Evolutionary conservation across 2,797 vertebrate genomes (phyloP), one percentile per base, ranked within the genome.

Genomic region (Siniperca obscura): DNA sequence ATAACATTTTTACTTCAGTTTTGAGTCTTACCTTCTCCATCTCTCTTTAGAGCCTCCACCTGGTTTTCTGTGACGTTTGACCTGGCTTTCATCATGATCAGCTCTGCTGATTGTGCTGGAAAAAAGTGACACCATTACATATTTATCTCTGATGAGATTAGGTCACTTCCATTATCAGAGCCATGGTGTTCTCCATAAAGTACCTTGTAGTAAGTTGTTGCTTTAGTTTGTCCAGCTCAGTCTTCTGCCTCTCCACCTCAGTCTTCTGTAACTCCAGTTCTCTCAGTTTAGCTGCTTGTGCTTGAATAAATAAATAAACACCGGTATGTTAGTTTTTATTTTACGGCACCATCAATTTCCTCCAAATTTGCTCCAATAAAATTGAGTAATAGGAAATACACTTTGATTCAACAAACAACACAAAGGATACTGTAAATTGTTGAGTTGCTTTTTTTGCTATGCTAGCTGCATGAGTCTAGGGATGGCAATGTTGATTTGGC

Each of bases 31-130:
- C 87, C 86, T 85, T 82, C 52, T 62, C 40, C 21, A 6, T 80
- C 70, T 81, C 34, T 84, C 25, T 30, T 86, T 21, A 91, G 82
- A 73, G 61, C 59, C 30, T 88, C 71, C 74, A 93, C 74, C 27
- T 89, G 70, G 21, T 64, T 87, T 73, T 86, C 86, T 74, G 76
- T 91, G 19, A 69, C 34, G 8, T 76, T 76, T 78, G 70, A 8
- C 1, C 19, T 62, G 34, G 22, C 13, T 75, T 81, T 86, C 30
- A 89, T 36, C 16, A 27, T 14, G 11, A 22, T 42, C 48, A 92
- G 81, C 56, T 90, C 85, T 66, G 68, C 66, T 40, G 50, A 21
- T 2, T 89, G 87, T 25, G 42, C 84, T 90, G 36, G 10, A 82
- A 60, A 36, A 66, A 57, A 36, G 0, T 0, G 1, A 0, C 3